Percentiles rank a stretch among this genome's conserved stretches.
Evolutionary conservation across 1,140 invertebrate species (phyloP).

Genomic region (Cotesia chilonis): DNA sequence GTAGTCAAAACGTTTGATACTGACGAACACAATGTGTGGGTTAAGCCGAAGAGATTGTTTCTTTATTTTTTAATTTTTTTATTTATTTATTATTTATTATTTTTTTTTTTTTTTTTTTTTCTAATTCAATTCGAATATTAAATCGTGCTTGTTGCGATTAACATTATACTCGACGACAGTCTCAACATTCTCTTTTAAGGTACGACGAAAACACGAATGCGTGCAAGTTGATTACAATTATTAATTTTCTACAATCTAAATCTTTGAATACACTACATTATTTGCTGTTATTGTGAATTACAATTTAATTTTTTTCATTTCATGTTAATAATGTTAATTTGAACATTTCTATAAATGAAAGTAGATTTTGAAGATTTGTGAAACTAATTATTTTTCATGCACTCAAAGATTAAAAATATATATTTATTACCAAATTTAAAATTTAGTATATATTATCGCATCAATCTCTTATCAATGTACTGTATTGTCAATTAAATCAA

Average conservation of each 20-base stretch:
- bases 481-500: constrained; percentile 31
- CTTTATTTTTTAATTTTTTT: too few species aligned
- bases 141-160: background rate
- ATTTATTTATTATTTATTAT: too few species aligned
- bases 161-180: constrained; percentile 28
- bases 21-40: background rate
- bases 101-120: background rate
- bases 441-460: too few species aligned
- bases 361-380: too few species aligned
- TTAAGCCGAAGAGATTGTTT: constrained; percentile 1
- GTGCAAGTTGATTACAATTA: background rate
- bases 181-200: constrained; percentile 27
- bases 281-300: too few species aligned
- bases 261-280: background rate
- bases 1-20: background rate
- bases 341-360: too few species aligned
- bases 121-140: background rate
- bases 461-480: constrained; percentile 9
- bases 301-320: too few species aligned
- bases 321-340: too few species aligned
- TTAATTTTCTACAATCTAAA: background rate
- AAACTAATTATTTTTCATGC: background rate
- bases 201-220: constrained; percentile 13
- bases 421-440: too few species aligned
- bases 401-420: constrained; percentile 15